Conservation (phyloP, 2,888 invertebrate genomes). For the Latrodectus hesperus region DNA sequence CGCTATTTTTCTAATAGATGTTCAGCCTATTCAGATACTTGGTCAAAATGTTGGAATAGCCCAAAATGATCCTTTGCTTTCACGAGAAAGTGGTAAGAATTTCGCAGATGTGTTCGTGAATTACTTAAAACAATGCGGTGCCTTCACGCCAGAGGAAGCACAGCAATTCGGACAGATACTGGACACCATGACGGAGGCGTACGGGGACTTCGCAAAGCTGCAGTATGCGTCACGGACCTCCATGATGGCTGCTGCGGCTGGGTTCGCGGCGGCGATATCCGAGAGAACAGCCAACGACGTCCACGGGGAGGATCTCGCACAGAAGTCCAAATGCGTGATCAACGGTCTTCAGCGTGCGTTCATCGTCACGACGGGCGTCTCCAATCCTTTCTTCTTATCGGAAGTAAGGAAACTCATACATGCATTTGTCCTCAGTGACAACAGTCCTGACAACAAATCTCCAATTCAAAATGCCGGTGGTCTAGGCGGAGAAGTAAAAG, state of each 20-base stretch:
- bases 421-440: conserved; percentile 9
- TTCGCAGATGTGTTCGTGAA: conserved; percentile 21
- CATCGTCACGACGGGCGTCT: conserved; percentile 9
- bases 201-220: conserved; percentile 12
- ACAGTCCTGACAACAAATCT: neutral
- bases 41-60: conserved; percentile 11
- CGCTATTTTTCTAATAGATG: conserved; percentile 3
- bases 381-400: conserved; percentile 16
- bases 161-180: conserved; percentile 16
- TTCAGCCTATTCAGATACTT: neutral
- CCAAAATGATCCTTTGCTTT: conserved; percentile 35
- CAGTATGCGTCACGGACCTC: conserved; percentile 1
- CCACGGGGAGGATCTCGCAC: neutral
- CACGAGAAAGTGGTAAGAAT: neutral
- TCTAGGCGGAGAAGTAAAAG: neutral
- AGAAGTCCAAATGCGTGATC: neutral
- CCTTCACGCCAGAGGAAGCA: conserved; percentile 8
- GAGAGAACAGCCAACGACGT: conserved; percentile 17
- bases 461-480: neutral
- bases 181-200: neutral
- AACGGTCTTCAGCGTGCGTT: conserved; percentile 1
- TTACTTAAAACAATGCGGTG: conserved; percentile 14
- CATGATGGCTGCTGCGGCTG: conserved; percentile 22
- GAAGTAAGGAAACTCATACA: conserved; percentile 29
- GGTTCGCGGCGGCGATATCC: conserved; percentile 16